Evolutionary conservation across 2,888 invertebrate genomes (phyloP).

Genomic region (Caenorhabditis sp.): DNA sequence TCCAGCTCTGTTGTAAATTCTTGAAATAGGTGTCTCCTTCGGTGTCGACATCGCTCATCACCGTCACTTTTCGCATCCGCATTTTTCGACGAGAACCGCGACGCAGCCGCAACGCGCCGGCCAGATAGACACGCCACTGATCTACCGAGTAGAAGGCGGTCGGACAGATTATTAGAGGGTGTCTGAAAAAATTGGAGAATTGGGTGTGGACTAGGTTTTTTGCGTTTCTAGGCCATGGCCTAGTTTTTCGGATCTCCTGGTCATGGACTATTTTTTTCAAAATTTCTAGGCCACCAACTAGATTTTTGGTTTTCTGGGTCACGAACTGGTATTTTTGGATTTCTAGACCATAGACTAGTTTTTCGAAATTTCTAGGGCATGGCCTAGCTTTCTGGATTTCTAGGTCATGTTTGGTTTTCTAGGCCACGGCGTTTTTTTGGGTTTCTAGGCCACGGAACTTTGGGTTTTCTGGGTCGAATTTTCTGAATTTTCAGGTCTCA

Average conservation of each 20-base stretch:
- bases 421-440: neutral
- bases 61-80: neutral
- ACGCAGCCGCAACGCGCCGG: conserved; percentile 6
- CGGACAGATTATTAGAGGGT: conserved; percentile 4
- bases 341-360: too few species aligned
- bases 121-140: conserved; percentile 6
- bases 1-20: conserved; percentile 5
- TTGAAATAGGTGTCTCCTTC: conserved; percentile 25
- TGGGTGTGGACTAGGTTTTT: neutral
- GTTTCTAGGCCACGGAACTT: too few species aligned
- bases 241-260: too few species aligned
- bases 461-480: neutral
- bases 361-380: too few species aligned
- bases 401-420: too few species aligned
- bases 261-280: too few species aligned
- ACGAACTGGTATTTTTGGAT: too few species aligned
- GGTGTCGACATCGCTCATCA: conserved; percentile 7
- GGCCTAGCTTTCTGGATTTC: too few species aligned
- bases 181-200: conserved; percentile 1
- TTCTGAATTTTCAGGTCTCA: neutral
- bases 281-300: too few species aligned
- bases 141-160: conserved; percentile 16
- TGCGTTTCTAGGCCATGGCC: neutral
- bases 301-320: too few species aligned
- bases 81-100: neutral